Evolutionary conservation across 2,113 vertebrate genomes (phyloP).

Genomic region (Dicerorhinus sumatrensis): DNA sequence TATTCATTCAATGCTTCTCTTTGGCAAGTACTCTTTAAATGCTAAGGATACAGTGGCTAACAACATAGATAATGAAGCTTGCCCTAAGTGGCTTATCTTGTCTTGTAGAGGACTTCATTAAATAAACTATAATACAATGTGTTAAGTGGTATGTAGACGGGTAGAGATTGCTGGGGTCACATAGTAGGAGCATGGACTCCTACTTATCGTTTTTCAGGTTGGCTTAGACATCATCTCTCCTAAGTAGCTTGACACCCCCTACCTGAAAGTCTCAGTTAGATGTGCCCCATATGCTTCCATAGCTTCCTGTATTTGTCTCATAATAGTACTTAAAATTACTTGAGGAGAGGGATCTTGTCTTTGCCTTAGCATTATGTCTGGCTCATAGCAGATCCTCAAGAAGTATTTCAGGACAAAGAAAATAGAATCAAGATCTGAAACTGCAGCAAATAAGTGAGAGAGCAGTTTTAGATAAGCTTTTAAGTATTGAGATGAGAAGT

Average conservation of each 20-base stretch:
- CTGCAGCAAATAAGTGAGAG: not conserved
- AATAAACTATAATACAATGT: not conserved
- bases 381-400: not conserved
- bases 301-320: not conserved
- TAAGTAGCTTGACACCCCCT: not conserved
- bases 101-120: not conserved
- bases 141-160: not conserved
- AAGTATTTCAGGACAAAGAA: not conserved
- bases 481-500: not conserved
- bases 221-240: not conserved
- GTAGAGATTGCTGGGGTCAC: not conserved
- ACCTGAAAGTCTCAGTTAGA: not conserved
- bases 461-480: slow-evolving; percentile 43
- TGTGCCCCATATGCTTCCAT: not conserved
- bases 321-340: not conserved
- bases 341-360: not conserved
- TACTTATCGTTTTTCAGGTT: not conserved
- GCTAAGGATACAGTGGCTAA: not conserved
- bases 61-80: not conserved
- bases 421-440: slow-evolving; percentile 22
- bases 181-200: not conserved
- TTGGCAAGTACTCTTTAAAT: not conserved
- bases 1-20: not conserved
- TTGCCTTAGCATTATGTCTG: not conserved
- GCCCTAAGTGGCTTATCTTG: not conserved